Percentiles rank a stretch among this genome's conserved stretches.
These are phyloP conservation scores for Ostrea denselamellosa DNA, from an alignment of 1,140 invertebrate species.

Conservation along the genomic window DNA sequence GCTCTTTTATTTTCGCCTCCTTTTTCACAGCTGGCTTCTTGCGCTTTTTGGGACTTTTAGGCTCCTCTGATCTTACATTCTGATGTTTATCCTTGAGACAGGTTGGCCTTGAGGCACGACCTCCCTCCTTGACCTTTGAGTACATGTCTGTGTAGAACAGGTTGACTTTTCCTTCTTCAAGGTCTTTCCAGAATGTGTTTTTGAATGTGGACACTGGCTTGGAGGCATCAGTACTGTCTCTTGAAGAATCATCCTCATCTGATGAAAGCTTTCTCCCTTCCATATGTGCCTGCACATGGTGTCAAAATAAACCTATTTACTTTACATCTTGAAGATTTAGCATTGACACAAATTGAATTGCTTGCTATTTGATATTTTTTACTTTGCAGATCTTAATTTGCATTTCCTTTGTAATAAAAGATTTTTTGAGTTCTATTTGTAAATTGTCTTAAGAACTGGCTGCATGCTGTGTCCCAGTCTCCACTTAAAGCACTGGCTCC, in stretches of 20 bases:
- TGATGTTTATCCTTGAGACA: conserved; percentile 51
- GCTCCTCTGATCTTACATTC: conserved; percentile 38
- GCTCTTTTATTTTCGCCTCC: conserved; percentile 29
- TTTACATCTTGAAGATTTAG: not conserved
- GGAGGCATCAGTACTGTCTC: conserved; percentile 48
- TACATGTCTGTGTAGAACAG: conserved; percentile 75
- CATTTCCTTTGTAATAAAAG: not conserved
- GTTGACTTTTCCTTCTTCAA: conserved; percentile 74
- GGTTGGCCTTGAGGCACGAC: conserved; percentile 52
- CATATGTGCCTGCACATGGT: conserved; percentile 62
- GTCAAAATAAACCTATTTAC: not conserved
- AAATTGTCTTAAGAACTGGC: not conserved
- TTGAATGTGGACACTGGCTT: conserved; percentile 62
- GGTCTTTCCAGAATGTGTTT: conserved; percentile 76
- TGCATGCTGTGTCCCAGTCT: conserved; percentile 13
- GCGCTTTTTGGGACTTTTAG: conserved; percentile 37
- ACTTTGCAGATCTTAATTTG: not conserved
- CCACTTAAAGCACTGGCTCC: not conserved
- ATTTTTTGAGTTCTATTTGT: not conserved
- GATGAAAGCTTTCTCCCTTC: conserved; percentile 57
- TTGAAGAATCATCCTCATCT: conserved; percentile 49
- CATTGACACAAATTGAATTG: too few species aligned
- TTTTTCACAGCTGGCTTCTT: conserved; percentile 32
- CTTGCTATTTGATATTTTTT: not conserved
- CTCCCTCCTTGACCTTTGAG: conserved; percentile 70